Conservation (phyloP, 2,888 invertebrate species). For the Arrhopalites spinosus region DNA sequence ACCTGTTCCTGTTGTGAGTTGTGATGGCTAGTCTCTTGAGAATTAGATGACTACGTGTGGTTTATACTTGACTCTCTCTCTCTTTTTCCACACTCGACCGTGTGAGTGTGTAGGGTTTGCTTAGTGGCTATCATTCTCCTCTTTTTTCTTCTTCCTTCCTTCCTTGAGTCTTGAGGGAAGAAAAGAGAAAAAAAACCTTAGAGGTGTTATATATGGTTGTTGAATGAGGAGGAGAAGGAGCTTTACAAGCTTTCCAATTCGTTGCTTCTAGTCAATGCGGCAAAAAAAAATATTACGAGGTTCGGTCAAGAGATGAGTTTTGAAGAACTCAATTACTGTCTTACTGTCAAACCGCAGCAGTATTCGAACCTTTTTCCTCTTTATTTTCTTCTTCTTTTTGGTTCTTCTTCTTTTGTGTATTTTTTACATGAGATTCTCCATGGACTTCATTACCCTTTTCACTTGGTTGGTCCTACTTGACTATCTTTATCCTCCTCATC, state of each 20-base stretch:
- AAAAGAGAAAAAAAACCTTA: conserved; percentile 10
- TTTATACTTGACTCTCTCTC: conserved; percentile 22
- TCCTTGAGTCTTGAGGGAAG: not conserved
- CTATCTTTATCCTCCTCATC: not conserved
- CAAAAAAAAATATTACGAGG: conserved; percentile 43
- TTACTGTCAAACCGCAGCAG: conserved; percentile 40
- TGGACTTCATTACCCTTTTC: conserved; percentile 25
- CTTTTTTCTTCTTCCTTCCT: not conserved
- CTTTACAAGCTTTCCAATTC: conserved; percentile 25
- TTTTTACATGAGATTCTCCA: conserved; percentile 1
- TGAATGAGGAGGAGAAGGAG: conserved; percentile 10
- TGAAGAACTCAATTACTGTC: conserved; percentile 44
- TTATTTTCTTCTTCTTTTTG: not conserved
- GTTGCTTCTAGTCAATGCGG: conserved; percentile 21
- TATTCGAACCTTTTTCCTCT: not conserved
- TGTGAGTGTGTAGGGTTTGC: conserved; percentile 1
- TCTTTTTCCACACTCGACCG: not conserved
- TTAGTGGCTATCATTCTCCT: conserved; percentile 5
- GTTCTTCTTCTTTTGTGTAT: not conserved
- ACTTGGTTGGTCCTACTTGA: not conserved
- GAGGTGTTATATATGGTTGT: conserved; percentile 13
- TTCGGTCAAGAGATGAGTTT: conserved; percentile 44
- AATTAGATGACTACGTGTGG: conserved; percentile 34
- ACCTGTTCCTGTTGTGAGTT: no score
- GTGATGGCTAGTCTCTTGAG: conserved; percentile 34